phyloP scores from a whole-genome alignment of 2,888 invertebrate genomes.

The Morpho helenor region DNA sequence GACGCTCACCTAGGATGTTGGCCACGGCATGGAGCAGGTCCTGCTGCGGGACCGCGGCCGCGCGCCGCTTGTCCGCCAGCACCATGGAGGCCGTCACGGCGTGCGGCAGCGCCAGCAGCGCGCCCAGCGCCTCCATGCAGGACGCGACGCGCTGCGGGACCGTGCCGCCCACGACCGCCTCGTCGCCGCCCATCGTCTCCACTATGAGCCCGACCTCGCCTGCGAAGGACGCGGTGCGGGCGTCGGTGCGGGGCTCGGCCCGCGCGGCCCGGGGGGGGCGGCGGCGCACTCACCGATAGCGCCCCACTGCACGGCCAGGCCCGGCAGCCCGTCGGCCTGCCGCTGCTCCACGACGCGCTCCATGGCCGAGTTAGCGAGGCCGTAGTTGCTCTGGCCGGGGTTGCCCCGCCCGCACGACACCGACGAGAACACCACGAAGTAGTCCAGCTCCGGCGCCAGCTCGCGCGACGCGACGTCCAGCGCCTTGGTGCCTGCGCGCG shows the following conservation, averaged over 20 bases:
- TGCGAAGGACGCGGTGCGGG: slow-evolving; percentile 84
- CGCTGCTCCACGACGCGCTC: slow-evolving; percentile 95
- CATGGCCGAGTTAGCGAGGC: slow-evolving; percentile 98
- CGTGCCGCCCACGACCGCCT: slow-evolving; percentile 96
- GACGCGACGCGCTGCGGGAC: slow-evolving; percentile 97
- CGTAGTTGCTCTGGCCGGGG: slow-evolving; percentile 97
- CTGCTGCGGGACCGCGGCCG: slow-evolving; percentile 71
- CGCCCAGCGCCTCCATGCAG: slow-evolving; percentile 92
- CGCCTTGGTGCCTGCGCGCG: slow-evolving; percentile 81
- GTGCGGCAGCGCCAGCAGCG: slow-evolving; percentile 93
- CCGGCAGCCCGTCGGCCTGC: slow-evolving; percentile 91
- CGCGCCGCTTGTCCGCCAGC: slow-evolving; percentile 89
- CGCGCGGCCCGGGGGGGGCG: slow-evolving; percentile 83
- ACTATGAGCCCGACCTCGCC: slow-evolving; percentile 95
- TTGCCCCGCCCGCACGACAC: slow-evolving; percentile 98
- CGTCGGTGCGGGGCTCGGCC: slow-evolving; percentile 98
- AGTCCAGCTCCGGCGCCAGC: slow-evolving; percentile 89
- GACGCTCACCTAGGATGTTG: slow-evolving; percentile 86
- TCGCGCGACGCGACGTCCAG: slow-evolving; percentile 89
- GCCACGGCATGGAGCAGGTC: slow-evolving; percentile 88
- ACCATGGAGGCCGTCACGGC: slow-evolving; percentile 91
- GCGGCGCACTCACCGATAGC: slow-evolving; percentile 83
- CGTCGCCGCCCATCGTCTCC: slow-evolving; percentile 93
- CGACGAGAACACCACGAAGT: slow-evolving; percentile 98
- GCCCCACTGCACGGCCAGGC: slow-evolving; percentile 97